Percentiles rank a stretch among this genome's conserved stretches.
Conservation (phyloP, 1,140 invertebrate genomes). For the Sweltsa coloradensis region DNA sequence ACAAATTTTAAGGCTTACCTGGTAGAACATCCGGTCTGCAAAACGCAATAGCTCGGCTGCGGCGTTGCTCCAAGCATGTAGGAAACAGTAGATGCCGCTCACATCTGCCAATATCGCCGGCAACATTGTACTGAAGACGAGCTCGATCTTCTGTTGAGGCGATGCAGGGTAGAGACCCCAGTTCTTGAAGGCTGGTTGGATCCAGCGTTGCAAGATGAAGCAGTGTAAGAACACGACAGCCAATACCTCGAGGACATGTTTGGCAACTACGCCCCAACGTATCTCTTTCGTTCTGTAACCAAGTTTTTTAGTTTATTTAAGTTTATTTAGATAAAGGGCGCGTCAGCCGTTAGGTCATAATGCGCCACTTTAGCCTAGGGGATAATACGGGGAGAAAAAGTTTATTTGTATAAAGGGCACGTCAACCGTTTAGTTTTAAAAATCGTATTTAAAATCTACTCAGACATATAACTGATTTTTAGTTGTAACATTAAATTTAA, state of each 20-base stretch:
- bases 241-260: conserved; percentile 58
- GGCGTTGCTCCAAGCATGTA: conserved; percentile 83
- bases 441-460: too few relatives aligned
- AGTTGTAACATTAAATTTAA: too few relatives aligned
- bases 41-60: conserved; percentile 78
- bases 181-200: conserved; percentile 56
- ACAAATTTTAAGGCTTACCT: conserved; percentile 26
- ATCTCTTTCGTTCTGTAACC: conserved; percentile 53
- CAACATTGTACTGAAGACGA: conserved; percentile 58
- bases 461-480: too few relatives aligned
- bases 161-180: conserved; percentile 24
- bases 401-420: too few relatives aligned
- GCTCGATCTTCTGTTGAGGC: conserved; percentile 36
- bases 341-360: too few relatives aligned
- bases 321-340: too few relatives aligned
- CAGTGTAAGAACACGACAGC: conserved; percentile 65
- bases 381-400: too few relatives aligned
- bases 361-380: too few relatives aligned
- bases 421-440: too few relatives aligned
- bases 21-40: conserved; percentile 74
- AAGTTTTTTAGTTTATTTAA: too few relatives aligned
- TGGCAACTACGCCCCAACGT: conserved; percentile 58
- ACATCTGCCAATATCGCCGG: conserved; percentile 61
- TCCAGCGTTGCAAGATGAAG: conserved; percentile 64
- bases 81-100: conserved; percentile 68